Conservation (phyloP, 2,888 invertebrate genomes). For the Melieria picta region DNA sequence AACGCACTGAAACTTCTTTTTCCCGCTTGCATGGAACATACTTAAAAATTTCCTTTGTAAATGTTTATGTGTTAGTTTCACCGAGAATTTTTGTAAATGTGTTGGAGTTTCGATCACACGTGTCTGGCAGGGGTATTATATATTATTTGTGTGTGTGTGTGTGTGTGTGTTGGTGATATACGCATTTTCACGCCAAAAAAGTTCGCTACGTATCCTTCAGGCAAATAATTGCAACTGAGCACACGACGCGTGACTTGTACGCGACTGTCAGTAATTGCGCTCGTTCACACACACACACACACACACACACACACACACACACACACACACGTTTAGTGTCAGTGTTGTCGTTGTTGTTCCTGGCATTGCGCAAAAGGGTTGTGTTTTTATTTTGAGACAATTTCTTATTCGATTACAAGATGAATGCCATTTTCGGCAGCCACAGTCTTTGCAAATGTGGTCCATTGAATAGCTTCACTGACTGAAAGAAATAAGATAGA, state of each 20-base stretch:
- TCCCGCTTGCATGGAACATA: no score
- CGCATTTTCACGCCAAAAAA: conserved; percentile 2
- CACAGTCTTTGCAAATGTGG: no score
- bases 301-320: neutral
- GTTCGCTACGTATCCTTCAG: conserved; percentile 6
- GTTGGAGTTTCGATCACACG: no score
- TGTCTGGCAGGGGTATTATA: no score
- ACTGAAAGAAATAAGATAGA: no score
- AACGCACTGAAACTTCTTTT: no score
- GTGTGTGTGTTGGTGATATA: conserved; percentile 11
- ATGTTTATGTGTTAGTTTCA: no score
- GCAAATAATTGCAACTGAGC: neutral
- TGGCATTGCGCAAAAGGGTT: conserved; percentile 25
- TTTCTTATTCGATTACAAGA: conserved; percentile 28
- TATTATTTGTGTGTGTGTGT: no score
- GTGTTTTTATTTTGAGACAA: neutral
- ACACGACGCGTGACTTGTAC: neutral
- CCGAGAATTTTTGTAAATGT: no score
- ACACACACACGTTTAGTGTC: neutral
- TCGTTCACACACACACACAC: neutral
- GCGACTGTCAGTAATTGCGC: neutral
- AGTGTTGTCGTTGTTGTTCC: conserved; percentile 16
- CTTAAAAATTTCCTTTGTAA: no score
- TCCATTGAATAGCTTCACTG: no score
- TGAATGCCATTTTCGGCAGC: conserved; percentile 17